These are phyloP conservation scores for Nemoura dubitans DNA, from an alignment of 2,888 invertebrate species.

Conservation along the genomic window DNA sequence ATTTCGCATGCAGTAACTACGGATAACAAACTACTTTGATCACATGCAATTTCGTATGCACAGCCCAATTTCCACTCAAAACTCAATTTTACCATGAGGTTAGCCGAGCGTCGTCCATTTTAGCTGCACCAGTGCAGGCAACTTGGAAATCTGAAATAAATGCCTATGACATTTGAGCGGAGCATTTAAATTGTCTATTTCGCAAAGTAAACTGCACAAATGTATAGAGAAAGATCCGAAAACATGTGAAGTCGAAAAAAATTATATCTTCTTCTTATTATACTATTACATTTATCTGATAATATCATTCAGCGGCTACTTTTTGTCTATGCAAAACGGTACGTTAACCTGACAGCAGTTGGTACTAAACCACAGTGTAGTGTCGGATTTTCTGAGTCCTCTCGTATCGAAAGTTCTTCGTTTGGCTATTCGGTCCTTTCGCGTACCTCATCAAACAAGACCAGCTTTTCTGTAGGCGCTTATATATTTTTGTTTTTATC, in stretches of 20 bases:
- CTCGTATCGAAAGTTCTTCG: neutral
- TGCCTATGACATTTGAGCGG: neutral
- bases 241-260: neutral
- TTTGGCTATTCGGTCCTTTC: neutral
- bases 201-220: neutral
- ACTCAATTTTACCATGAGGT: neutral
- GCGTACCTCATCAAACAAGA: neutral
- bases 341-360: neutral
- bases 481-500: neutral
- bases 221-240: neutral
- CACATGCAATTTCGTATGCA: neutral
- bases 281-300: neutral
- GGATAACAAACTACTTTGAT: neutral
- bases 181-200: neutral
- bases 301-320: neutral
- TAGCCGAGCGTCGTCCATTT: neutral
- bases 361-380: neutral
- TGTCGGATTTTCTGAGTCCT: conserved; percentile 24
- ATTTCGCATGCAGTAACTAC: neutral
- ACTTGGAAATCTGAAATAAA: neutral
- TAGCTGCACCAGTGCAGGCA: neutral
- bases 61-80: neutral
- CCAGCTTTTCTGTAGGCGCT: neutral
- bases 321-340: neutral
- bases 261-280: neutral